These are phyloP conservation scores for Eulemur macaco DNA, from an alignment of 2,113 vertebrate species.

Conservation along the genomic window DNA sequence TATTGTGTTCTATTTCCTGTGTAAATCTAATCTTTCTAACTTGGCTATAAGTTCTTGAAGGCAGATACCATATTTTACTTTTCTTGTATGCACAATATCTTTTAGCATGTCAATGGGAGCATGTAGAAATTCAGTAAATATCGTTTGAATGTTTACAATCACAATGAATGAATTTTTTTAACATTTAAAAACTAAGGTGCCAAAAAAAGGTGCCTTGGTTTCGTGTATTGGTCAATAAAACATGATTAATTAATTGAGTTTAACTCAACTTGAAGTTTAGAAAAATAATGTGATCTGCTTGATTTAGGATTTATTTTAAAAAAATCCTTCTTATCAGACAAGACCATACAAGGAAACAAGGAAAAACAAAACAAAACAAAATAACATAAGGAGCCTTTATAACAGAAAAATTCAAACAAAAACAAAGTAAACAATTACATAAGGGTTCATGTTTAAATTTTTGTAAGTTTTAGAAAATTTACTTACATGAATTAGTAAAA, in stretches of 20 bases:
- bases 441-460: neutral
- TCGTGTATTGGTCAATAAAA: neutral
- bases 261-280: neutral
- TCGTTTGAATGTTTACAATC: neutral
- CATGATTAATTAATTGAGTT: neutral
- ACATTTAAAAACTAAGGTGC: neutral
- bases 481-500: neutral
- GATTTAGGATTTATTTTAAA: neutral
- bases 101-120: constrained; percentile 3
- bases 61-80: neutral
- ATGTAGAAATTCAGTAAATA: neutral
- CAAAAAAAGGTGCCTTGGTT: neutral
- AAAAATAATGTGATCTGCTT: constrained; percentile 20
- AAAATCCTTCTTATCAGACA: neutral
- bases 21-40: constrained; percentile 17
- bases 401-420: neutral
- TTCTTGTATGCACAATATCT: neutral
- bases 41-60: neutral
- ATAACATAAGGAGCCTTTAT: neutral
- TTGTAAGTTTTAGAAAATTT: constrained; percentile 20
- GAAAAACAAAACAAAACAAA: neutral
- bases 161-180: neutral
- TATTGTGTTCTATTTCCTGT: neutral
- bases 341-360: neutral
- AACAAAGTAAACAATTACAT: neutral